phyloP scores from a whole-genome alignment of 2,888 invertebrate genomes.

The Ametastegia equiseti region DNA sequence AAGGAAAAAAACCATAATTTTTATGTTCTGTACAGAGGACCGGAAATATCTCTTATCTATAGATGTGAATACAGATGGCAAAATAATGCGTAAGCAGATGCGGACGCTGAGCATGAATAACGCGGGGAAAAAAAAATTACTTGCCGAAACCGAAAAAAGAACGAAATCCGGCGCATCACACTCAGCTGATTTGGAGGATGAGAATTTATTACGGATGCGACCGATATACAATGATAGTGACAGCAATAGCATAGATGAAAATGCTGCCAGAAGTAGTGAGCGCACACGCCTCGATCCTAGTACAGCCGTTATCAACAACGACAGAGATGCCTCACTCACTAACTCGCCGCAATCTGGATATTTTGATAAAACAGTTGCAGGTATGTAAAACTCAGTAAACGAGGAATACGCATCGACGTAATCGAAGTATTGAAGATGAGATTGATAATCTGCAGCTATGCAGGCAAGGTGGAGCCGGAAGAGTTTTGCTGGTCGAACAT shows the following conservation, averaged over 20 bases:
- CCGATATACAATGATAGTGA: conserved; percentile 1
- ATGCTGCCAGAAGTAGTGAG: neutral
- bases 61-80: neutral
- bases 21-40: neutral
- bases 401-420: too few species aligned
- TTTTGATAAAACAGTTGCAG: neutral
- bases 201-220: neutral
- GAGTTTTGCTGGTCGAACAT: too few species aligned
- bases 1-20: neutral
- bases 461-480: too few species aligned
- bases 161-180: neutral
- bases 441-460: too few species aligned
- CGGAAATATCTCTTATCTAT: neutral
- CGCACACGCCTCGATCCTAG: neutral
- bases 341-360: neutral
- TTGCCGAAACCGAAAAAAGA: neutral
- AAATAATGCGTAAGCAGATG: neutral
- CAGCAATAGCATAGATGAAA: neutral
- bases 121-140: neutral
- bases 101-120: neutral
- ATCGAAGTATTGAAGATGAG: too few species aligned
- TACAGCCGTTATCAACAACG: neutral
- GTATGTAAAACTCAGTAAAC: neutral
- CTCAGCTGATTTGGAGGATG: neutral
- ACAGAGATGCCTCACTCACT: neutral